phyloP scores from a whole-genome alignment of 2,113 vertebrate species.

The Nanger granti region DNA sequence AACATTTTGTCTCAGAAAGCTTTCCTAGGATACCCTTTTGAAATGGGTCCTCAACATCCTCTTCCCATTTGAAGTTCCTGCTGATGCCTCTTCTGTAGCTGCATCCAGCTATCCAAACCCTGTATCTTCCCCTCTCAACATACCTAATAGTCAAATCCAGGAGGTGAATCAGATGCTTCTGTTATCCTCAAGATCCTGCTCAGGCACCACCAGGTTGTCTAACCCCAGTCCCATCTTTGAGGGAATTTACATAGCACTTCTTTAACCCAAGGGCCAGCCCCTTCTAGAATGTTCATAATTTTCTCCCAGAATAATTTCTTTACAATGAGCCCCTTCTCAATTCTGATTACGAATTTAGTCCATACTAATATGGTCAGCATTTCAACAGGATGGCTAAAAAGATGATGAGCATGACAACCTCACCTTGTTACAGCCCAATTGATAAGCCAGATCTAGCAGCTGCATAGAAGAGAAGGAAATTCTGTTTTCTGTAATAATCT shows the following conservation, averaged over 20 bases:
- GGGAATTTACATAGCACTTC: background rate
- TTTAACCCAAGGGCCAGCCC: background rate
- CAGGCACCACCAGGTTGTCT: background rate
- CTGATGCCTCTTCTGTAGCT: background rate
- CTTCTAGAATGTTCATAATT: background rate
- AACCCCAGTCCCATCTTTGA: background rate
- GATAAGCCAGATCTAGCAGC: background rate
- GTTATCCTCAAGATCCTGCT: background rate
- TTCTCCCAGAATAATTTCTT: background rate
- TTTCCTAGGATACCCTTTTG: background rate
- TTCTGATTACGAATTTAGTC: background rate
- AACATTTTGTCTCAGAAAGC: background rate
- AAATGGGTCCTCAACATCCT: background rate
- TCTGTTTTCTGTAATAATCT: background rate
- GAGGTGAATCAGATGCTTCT: background rate
- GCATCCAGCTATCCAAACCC: background rate
- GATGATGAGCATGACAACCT: background rate
- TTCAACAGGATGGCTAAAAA: background rate
- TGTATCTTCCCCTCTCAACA: background rate
- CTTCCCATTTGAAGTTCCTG: background rate
- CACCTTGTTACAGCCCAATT: background rate
- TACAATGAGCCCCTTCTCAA: background rate
- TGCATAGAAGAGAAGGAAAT: background rate
- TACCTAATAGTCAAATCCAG: background rate
- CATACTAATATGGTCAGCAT: background rate